phyloP scores from a whole-genome alignment of 2,113 vertebrate species.

The Telmatochromis sp. region DNA sequence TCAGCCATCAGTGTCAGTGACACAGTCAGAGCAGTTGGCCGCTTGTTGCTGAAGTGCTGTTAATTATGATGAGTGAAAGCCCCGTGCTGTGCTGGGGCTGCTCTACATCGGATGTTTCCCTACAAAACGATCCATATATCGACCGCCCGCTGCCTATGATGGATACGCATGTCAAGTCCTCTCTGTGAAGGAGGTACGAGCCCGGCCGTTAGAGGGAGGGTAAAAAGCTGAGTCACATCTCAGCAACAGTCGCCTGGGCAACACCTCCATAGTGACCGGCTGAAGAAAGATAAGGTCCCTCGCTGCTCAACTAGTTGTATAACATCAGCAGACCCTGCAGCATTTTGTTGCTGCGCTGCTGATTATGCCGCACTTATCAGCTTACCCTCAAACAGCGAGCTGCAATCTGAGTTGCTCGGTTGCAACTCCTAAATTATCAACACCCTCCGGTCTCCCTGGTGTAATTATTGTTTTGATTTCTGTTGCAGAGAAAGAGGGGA shows the following conservation, averaged over 20 bases:
- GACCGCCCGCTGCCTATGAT: background rate
- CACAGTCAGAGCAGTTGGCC: background rate
- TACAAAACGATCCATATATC: background rate
- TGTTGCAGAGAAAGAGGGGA: background rate
- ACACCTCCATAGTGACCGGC: constrained; percentile 42
- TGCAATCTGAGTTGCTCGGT: background rate
- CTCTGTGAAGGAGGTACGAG: constrained; percentile 8
- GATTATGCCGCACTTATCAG: background rate
- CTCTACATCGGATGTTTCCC: background rate
- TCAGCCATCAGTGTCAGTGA: background rate
- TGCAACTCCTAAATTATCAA: background rate
- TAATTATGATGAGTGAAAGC: background rate
- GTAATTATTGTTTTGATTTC: constrained; percentile 13
- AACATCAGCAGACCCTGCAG: background rate
- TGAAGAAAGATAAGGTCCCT: constrained; percentile 1
- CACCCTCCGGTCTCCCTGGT: background rate
- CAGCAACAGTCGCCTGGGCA: constrained; percentile 43
- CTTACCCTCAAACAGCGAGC: background rate
- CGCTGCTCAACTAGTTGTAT: background rate
- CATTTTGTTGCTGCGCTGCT: background rate
- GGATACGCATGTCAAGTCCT: background rate
- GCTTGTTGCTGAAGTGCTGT: background rate
- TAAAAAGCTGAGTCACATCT: constrained; percentile 61
- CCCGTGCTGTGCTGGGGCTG: background rate
- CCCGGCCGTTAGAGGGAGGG: background rate